Evolutionary conservation across 2,797 vertebrate species (phyloP).

Genomic region (Sebastes cheni): DNA sequence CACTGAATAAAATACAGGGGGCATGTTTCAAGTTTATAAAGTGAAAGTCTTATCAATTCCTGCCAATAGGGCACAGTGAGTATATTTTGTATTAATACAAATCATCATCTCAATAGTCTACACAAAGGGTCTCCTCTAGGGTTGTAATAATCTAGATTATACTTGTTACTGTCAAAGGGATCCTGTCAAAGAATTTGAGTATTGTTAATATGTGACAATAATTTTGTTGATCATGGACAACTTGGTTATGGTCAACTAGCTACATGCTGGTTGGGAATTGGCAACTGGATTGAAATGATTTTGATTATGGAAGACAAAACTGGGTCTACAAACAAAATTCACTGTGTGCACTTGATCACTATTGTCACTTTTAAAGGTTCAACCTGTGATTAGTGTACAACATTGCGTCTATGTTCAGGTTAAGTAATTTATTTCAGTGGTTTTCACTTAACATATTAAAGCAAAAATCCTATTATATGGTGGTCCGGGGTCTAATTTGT

Average conservation of each 20-base stretch:
- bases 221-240: background rate
- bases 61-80: background rate
- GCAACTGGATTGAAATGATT: background rate
- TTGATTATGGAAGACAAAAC: background rate
- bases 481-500: too few relatives aligned
- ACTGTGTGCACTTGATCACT: background rate
- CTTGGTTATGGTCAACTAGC: background rate
- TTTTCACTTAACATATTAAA: too few relatives aligned
- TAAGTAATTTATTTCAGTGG: too few relatives aligned
- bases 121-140: background rate
- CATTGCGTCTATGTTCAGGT: rapidly evolving
- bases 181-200: background rate
- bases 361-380: background rate
- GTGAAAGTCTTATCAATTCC: background rate
- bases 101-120: background rate
- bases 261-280: background rate
- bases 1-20: background rate
- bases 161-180: background rate
- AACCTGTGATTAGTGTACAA: background rate
- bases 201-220: background rate
- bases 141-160: background rate
- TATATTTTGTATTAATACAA: background rate
- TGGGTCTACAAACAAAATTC: background rate
- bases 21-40: background rate
- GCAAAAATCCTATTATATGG: too few relatives aligned